These are phyloP conservation scores for Drosophila stalkeri DNA, from an alignment of 2,888 invertebrate species.

Conservation along the genomic window DNA sequence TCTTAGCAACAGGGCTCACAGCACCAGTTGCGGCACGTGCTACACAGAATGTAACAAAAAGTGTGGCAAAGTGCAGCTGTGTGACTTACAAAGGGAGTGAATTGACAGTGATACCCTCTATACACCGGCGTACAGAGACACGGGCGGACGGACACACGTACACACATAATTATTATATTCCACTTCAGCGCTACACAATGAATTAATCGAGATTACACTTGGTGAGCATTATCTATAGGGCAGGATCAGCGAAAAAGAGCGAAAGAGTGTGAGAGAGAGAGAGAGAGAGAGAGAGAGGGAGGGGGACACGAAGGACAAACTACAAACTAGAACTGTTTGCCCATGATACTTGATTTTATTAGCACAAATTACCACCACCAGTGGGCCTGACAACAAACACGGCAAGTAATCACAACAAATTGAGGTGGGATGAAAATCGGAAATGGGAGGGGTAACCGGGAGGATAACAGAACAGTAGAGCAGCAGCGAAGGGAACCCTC, in stretches of 20 bases:
- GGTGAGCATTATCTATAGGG: slow-evolving; percentile 66
- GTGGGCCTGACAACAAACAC: slow-evolving; percentile 46
- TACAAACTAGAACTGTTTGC: slow-evolving; percentile 47
- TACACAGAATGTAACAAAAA: slow-evolving; percentile 66
- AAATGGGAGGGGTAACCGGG: slow-evolving; percentile 7
- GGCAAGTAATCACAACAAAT: slow-evolving; percentile 78
- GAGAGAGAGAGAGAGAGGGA: not conserved
- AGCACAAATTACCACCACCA: slow-evolving; percentile 81
- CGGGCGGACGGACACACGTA: slow-evolving; percentile 26
- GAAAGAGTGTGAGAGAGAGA: not conserved
- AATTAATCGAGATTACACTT: slow-evolving; percentile 80
- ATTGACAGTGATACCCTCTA: slow-evolving; percentile 46
- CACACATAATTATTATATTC: slow-evolving; percentile 80
- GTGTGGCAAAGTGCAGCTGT: slow-evolving; percentile 77
- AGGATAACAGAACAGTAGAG: slow-evolving; percentile 6
- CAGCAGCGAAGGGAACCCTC: slow-evolving; percentile 42
- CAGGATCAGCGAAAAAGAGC: slow-evolving; percentile 48
- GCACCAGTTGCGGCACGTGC: slow-evolving; percentile 71
- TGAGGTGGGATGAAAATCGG: slow-evolving; percentile 51
- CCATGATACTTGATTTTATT: slow-evolving; percentile 83
- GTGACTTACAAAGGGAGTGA: slow-evolving; percentile 24
- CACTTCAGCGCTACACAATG: slow-evolving; percentile 77
- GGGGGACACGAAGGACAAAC: slow-evolving; percentile 13
- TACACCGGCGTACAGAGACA: not conserved
- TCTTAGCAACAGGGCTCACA: slow-evolving; percentile 35